Conservation (phyloP, 2,888 invertebrate species). For the Andrena camellia region DNA sequence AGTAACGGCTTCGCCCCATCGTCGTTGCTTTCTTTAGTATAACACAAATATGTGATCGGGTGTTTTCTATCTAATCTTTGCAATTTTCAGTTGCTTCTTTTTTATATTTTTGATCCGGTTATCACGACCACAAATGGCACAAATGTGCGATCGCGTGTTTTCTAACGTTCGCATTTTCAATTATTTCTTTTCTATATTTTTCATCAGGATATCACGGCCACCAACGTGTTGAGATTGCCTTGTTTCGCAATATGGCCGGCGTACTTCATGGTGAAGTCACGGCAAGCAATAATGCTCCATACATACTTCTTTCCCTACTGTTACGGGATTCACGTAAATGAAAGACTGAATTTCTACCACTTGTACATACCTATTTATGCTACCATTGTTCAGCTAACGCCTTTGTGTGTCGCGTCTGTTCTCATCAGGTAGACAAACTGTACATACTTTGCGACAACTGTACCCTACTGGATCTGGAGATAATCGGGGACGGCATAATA, state of each 20-base stretch:
- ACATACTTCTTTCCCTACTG: conserved; percentile 82
- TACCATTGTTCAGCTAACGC: background rate
- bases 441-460: conserved; percentile 85
- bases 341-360: background rate
- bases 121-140: background rate
- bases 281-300: conserved; percentile 82
- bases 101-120: background rate
- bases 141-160: too few relatives aligned
- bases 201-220: conserved; percentile 73
- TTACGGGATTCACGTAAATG: conserved; percentile 80
- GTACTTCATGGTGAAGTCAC: conserved; percentile 81
- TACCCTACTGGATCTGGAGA: conserved; percentile 81
- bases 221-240: conserved; percentile 77
- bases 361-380: background rate
- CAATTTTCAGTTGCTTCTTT: background rate
- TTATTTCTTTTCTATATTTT: background rate
- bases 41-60: too few relatives aligned
- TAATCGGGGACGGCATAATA: conserved; percentile 85
- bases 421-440: conserved; percentile 82
- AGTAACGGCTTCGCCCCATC: conserved; percentile 72
- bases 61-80: too few relatives aligned
- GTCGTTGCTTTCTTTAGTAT: background rate
- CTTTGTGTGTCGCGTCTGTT: background rate
- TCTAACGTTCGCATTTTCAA: background rate
- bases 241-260: conserved; percentile 84